phyloP scores from a whole-genome alignment of 2,797 vertebrate species.

The Spondyliosoma cantharus region DNA sequence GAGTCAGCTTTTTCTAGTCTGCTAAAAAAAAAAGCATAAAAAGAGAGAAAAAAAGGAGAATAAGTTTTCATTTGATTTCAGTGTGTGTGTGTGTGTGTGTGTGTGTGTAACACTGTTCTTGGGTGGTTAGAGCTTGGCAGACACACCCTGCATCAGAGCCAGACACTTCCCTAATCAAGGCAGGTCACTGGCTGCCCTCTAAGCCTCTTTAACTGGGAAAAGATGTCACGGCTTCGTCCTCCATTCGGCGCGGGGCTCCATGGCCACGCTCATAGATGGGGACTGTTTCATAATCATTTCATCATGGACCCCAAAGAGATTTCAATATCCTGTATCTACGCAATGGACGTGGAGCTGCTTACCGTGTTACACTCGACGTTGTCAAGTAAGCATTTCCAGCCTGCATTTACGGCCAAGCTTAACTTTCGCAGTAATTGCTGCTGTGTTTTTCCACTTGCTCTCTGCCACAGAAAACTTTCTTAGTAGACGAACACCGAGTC shows the following conservation, averaged over 20 bases:
- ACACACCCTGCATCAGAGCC: conserved; percentile 62
- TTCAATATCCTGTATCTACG: conserved; percentile 67
- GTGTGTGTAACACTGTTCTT: conserved; percentile 41
- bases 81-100: conserved; percentile 18
- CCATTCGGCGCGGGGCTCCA: conserved; percentile 28
- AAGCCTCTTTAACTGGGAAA: conserved; percentile 76
- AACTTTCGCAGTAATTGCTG: conserved; percentile 71
- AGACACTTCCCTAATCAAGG: conserved; percentile 73
- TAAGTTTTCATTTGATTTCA: not conserved
- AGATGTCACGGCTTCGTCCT: conserved; percentile 68
- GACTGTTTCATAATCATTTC: conserved; percentile 71
- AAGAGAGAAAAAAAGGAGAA: too few species aligned
- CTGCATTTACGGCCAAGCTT: conserved; percentile 64
- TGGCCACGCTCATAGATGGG: conserved; percentile 47
- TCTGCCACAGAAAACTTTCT: conserved; percentile 55
- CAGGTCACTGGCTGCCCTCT: conserved; percentile 69
- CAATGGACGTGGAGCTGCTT: conserved; percentile 56
- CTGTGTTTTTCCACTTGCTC: conserved; percentile 62
- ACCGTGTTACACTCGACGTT: conserved; percentile 70
- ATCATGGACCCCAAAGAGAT: conserved; percentile 68
- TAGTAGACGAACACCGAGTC: conserved; percentile 30
- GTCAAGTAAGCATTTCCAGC: conserved; percentile 74
- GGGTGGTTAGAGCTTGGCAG: conserved; percentile 73
- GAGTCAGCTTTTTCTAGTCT: conserved; percentile 33
- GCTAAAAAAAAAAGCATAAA: not conserved